These are phyloP conservation scores for Rapana venosa DNA, from an alignment of 2,888 invertebrate species.

Conservation along the genomic window DNA sequence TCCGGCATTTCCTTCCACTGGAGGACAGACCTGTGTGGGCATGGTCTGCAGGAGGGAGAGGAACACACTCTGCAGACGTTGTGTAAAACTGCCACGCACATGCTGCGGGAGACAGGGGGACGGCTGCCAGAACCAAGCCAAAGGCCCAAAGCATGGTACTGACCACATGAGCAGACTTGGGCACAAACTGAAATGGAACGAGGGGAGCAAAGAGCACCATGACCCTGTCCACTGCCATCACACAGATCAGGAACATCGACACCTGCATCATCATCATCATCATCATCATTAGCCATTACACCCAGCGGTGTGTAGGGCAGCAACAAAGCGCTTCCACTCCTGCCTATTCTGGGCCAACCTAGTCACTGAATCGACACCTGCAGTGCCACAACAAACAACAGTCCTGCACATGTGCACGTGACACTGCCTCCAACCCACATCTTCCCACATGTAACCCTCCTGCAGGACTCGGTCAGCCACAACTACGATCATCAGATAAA, in stretches of 20 bases:
- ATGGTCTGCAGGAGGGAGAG: slow-evolving; percentile 61
- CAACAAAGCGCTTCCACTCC: too few relatives aligned
- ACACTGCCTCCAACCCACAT: not conserved
- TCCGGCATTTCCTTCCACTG: too few relatives aligned
- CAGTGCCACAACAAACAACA: not conserved
- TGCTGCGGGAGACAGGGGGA: too few relatives aligned
- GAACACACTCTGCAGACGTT: too few relatives aligned
- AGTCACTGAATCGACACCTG: not conserved
- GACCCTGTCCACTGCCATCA: not conserved
- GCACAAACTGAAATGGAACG: not conserved
- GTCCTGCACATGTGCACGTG: not conserved
- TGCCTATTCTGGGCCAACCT: too few relatives aligned
- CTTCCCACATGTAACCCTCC: not conserved
- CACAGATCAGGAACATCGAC: not conserved
- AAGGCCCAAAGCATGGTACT: not conserved
- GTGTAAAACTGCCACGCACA: too few relatives aligned
- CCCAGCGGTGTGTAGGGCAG: too few relatives aligned
- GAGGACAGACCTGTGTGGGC: too few relatives aligned
- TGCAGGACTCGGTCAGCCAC: not conserved
- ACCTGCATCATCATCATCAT: too few relatives aligned
- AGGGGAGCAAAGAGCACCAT: not conserved
- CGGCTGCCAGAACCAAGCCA: not conserved
- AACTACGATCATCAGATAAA: not conserved
- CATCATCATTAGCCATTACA: too few relatives aligned
- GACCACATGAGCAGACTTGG: not conserved